Evolutionary conservation across 2,797 vertebrate species (phyloP).

Genomic region (Coregonus sp.): DNA sequence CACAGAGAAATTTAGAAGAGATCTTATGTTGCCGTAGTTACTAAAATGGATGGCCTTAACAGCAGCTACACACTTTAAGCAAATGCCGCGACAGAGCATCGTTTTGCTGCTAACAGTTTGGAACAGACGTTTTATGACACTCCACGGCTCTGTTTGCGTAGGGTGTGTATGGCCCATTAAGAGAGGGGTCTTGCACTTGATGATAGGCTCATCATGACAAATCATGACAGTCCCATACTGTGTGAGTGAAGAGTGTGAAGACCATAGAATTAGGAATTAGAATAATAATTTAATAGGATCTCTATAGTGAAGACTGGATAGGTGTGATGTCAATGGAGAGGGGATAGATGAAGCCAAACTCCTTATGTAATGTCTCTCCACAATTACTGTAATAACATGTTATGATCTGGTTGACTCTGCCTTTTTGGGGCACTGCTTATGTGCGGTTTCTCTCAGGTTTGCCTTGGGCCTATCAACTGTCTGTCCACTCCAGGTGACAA

Average conservation of each 20-base stretch:
- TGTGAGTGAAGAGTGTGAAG: neutral
- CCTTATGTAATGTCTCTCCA: neutral
- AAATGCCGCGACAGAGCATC: too few species aligned
- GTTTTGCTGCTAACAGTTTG: too few species aligned
- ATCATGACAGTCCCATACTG: too few species aligned
- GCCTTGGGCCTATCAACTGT: neutral
- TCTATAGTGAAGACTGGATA: neutral
- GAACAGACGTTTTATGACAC: too few species aligned
- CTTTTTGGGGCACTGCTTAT: neutral
- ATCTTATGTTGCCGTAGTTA: slow-evolving; percentile 13
- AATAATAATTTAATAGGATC: too few species aligned
- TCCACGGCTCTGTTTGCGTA: too few species aligned
- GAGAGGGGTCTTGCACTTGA: too few species aligned
- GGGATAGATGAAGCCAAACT: neutral
- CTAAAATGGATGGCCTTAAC: neutral
- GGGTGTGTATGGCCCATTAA: neutral
- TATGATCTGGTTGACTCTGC: neutral
- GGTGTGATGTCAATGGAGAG: neutral
- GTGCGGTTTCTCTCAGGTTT: neutral
- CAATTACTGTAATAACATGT: neutral
- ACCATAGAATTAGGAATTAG: neutral
- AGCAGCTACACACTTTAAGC: neutral
- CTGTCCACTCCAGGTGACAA: neutral
- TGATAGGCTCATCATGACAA: too few species aligned
- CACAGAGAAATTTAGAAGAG: neutral